Evolutionary conservation across 2,888 invertebrate species (phyloP).

Genomic region (Siphlonurus alternatus): DNA sequence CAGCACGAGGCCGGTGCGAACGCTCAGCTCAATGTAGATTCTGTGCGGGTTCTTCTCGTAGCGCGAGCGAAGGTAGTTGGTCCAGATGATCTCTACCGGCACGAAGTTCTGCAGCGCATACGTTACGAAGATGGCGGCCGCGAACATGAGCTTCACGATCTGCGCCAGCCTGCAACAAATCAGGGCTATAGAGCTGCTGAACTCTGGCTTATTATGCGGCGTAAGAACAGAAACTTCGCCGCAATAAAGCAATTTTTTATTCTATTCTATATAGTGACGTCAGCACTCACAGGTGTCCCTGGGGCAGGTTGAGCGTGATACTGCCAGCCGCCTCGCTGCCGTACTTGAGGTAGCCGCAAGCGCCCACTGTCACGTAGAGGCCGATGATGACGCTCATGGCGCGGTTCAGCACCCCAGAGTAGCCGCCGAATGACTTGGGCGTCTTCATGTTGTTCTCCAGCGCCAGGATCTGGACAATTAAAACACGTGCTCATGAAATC

Average conservation of each 20-base stretch:
- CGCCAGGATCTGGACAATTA: slow-evolving; percentile 55
- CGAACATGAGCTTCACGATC: slow-evolving; percentile 42
- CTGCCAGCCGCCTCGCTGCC: slow-evolving; percentile 49
- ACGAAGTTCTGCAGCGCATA: slow-evolving; percentile 82
- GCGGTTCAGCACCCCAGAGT: slow-evolving; percentile 61
- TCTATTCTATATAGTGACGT: background rate
- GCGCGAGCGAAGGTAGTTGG: slow-evolving; percentile 27
- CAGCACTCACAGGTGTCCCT: slow-evolving; percentile 32
- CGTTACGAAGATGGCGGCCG: slow-evolving; percentile 57
- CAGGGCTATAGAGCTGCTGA: no score
- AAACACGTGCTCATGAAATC: background rate
- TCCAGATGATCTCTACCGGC: slow-evolving; percentile 67
- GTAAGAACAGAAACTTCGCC: no score
- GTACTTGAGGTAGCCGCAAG: slow-evolving; percentile 71
- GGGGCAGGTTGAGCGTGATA: slow-evolving; percentile 67
- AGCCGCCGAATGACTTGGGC: slow-evolving; percentile 58
- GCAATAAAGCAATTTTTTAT: background rate
- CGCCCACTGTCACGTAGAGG: slow-evolving; percentile 62
- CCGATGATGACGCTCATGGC: slow-evolving; percentile 63
- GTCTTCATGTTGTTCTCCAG: slow-evolving; percentile 81
- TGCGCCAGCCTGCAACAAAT: slow-evolving; percentile 45
- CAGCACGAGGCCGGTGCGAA: slow-evolving; percentile 34
- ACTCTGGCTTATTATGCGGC: background rate
- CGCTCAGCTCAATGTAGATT: slow-evolving; percentile 32
- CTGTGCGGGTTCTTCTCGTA: slow-evolving; percentile 25